Evolutionary conservation across 2,797 vertebrate species (phyloP).

Genomic region (Lates japonicus): DNA sequence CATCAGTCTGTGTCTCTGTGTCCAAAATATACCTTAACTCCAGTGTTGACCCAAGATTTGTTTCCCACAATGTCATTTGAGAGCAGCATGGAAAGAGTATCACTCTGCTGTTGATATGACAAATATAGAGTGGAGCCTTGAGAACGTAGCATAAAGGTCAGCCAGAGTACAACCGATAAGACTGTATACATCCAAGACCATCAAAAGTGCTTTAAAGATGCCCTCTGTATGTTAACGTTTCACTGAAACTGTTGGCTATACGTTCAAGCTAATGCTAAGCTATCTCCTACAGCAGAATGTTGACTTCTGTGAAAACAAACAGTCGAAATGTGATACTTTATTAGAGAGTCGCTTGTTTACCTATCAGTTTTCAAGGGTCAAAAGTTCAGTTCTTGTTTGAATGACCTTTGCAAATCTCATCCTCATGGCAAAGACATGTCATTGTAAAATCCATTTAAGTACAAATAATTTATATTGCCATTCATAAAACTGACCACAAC

Average conservation of each 20-base stretch:
- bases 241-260: conserved; percentile 38
- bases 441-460: conserved; percentile 9
- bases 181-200: conserved; percentile 61
- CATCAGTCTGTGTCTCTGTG: conserved; percentile 52
- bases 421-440: conserved; percentile 37
- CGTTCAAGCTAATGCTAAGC: conserved; percentile 54
- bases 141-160: conserved; percentile 83
- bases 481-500: conserved; percentile 18
- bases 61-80: conserved; percentile 84
- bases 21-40: conserved; percentile 80
- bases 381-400: conserved; percentile 59
- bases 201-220: conserved; percentile 57
- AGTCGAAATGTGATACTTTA: conserved; percentile 66
- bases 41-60: conserved; percentile 72
- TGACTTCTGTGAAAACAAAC: conserved; percentile 72
- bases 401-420: conserved; percentile 61
- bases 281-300: conserved; percentile 36
- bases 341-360: conserved; percentile 70
- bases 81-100: conserved; percentile 82
- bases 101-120: conserved; percentile 82
- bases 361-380: conserved; percentile 58
- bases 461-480: conserved; percentile 17
- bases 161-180: conserved; percentile 79
- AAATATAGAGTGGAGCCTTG: conserved; percentile 84
- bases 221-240: conserved; percentile 52